Evolutionary conservation across 2,797 vertebrate species (phyloP).

Genomic region (Psittacula echo): DNA sequence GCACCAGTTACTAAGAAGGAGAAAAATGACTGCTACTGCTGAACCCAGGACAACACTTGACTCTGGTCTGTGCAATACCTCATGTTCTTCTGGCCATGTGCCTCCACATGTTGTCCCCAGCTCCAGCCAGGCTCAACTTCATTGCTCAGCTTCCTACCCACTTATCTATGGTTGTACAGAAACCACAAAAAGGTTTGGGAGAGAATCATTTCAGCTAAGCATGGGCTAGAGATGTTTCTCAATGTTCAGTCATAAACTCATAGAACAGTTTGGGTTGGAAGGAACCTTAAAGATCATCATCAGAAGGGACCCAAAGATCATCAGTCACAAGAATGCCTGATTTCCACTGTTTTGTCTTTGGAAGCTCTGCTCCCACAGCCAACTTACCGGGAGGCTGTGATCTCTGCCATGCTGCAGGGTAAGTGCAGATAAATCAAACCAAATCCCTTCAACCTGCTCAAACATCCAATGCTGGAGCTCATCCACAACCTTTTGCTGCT

Average conservation of each 20-base stretch:
- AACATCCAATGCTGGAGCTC: slow-evolving; percentile 85
- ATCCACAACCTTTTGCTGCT: slow-evolving; percentile 81
- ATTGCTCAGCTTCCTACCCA: neutral
- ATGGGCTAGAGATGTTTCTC: neutral
- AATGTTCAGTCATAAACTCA: neutral
- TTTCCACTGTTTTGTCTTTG: neutral
- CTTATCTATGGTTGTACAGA: neutral
- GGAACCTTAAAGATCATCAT: neutral
- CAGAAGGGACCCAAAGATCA: neutral
- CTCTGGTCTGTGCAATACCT: neutral
- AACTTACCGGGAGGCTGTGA: slow-evolving; percentile 83
- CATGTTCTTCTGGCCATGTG: neutral
- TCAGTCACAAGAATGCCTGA: neutral
- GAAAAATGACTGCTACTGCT: neutral
- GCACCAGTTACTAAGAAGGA: neutral
- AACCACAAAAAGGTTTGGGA: neutral
- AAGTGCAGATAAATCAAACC: slow-evolving; percentile 83
- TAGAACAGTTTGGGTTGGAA: neutral
- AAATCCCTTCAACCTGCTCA: slow-evolving; percentile 73
- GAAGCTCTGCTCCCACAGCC: neutral
- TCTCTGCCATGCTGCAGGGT: slow-evolving; percentile 89
- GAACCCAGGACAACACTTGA: neutral
- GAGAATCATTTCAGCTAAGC: neutral
- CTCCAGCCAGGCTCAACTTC: neutral
- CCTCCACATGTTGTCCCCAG: neutral